These are phyloP conservation scores for Eurytoma californica DNA, from an alignment of 2,888 invertebrate genomes.

Conservation along the genomic window DNA sequence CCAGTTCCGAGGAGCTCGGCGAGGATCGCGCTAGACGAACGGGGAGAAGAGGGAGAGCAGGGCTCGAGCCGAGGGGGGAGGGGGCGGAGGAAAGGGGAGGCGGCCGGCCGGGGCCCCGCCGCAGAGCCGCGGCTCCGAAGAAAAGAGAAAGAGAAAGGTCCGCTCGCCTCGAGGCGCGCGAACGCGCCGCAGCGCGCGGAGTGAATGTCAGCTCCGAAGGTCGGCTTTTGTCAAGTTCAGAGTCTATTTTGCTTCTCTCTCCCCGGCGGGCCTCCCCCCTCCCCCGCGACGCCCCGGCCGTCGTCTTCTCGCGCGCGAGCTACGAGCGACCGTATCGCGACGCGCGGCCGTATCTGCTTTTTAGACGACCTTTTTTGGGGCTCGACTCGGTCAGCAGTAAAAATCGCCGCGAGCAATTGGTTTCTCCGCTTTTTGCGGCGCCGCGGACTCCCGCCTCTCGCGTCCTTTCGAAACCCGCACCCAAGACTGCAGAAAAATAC, in stretches of 20 bases:
- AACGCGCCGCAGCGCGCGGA: conserved; percentile 58
- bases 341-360: not conserved
- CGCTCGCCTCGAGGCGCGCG: conserved; percentile 8
- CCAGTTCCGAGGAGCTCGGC: conserved; percentile 59
- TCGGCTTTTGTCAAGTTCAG: conserved; percentile 74
- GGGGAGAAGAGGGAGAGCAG: conserved; percentile 51
- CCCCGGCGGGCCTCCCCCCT: not conserved
- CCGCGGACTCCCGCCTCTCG: not conserved
- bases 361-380: conserved; percentile 4
- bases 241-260: conserved; percentile 62
- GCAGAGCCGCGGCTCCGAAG: conserved; percentile 50
- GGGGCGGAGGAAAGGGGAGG: conserved; percentile 38
- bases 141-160: conserved; percentile 58
- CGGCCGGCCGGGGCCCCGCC: conserved; percentile 27
- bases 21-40: conserved; percentile 49
- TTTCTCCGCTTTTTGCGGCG: conserved; percentile 3
- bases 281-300: not conserved
- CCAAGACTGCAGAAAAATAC: not conserved
- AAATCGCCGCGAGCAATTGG: not conserved
- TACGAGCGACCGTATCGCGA: conserved; percentile 2
- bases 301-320: conserved; percentile 1
- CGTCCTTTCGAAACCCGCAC: not conserved
- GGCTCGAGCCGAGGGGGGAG: conserved; percentile 18
- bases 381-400: conserved; percentile 7
- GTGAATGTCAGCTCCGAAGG: conserved; percentile 74